Base-by-base conservation (phyloP, 2,797 vertebrate genomes). In the Numenius phaeopus region DNA sequence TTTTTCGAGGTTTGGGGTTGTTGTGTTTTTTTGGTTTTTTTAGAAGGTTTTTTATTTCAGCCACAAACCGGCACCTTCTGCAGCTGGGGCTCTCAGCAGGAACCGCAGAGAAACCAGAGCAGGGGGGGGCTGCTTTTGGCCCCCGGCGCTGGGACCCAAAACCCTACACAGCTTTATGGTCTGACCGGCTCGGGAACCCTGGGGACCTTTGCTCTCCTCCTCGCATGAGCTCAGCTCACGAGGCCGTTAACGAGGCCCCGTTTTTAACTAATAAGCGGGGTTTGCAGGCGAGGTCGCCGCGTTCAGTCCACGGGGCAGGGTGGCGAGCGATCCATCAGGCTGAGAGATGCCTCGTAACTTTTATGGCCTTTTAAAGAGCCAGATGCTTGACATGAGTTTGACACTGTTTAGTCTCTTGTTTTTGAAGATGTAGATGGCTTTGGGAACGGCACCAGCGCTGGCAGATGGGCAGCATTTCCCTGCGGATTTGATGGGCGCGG, bases 251-350 rank as follows among this genome's bases (percentile, higher is more conserved):
- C 0, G 0, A 23, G 34, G 9, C 39, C 27, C 32, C 2, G 1
- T 1, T 23, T 40, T 47, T 24, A 14, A 44, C 78, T 29, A n/a
- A 52, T 9, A 50, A 84, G 2, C 1, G 4, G n/a, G 8, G 2
- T 8, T 61, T 30, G 8, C 18, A 5, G 84, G 55, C 27, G 3
- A 65, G 69, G 26, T 20, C 14, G 0, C 29, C 7, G 34, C 4
- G 1, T 3, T 21, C 7, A 14, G 37, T 29, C 2, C 1, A 1
- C 0, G 0, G 77, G 24, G 65, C 66, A 32, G 75, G 32, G 30
- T 5, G 37, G 30, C 0, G 3, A 40, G n/a, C 1, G 1, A 30
- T 16, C 61, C 22, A 0, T 27, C 18, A 5, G 0, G 1, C 57
- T 23, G n/a, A 21, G 4, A 10, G 0, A 2, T 11, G 50, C 61